Evolutionary conservation across 1,140 invertebrate species (phyloP), one percentile per base, ranked within the genome.

Genomic region (Calephelis virginiensis): DNA sequence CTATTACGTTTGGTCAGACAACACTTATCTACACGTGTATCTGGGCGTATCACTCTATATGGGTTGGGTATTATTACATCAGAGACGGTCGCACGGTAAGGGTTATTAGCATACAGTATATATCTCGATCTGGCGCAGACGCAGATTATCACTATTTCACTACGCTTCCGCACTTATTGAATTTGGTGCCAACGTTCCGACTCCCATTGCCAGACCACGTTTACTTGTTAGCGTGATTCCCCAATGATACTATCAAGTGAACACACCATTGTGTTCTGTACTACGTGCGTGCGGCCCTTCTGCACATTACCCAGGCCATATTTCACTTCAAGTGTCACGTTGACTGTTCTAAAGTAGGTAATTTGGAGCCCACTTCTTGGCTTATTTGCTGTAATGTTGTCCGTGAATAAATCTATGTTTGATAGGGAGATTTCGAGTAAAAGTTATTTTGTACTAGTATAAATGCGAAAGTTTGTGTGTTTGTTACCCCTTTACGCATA

Each of bases 61-160:
- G 85, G 82, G 69, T 75, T 79, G 68, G 67, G 83, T 87, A 88
- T 89, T 86, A 90, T 86, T 83, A 85, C 85, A 87, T 89, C 86
- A 84, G 82, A 72, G 71, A 68, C 76, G 75, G 80, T 85, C 78
- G 81, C 83, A 82, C 80, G 82, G 82, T 80, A 85, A 86, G 78
- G 78, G 77, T 75, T 74, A 89, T 90, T 89, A 85, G 85, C 88
- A 90, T 90, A 90, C 83, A 89, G 83, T 80, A 83, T 82, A 84
- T 83, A 89, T 89, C 83, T 81, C 81, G 86, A 88, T 89, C 78
- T 86, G 69, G 71, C 74, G 72, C 74, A 70, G 64, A 72, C 66
- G 76, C 79, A 81, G 84, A 85, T 89, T 85, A 79, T 75, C 72
- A 62, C 53, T 62, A 63, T 62, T 47, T 45, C 49, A n/a, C n/a